Evolutionary conservation across 2,888 invertebrate species (phyloP), one percentile per base, ranked within the genome.

Genomic region (Stratiomys singularior): DNA sequence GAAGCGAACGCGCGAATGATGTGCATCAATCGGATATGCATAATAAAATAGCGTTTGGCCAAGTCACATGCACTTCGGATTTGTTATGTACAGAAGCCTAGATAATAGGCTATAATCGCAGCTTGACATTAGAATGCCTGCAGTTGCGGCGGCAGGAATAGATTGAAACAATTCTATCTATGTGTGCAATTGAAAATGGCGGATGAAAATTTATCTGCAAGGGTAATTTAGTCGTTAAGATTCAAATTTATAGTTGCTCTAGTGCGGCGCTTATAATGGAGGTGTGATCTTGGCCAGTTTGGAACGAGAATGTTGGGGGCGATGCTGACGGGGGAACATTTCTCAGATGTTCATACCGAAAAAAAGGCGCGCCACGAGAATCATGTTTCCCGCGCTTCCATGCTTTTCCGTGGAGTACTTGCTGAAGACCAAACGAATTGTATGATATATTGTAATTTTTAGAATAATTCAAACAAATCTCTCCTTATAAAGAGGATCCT

Each of bases 1-100:
- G n/a, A n/a, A 44, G 67, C 25, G 25, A 15, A 25, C 25, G 60
- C 25, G 18, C 52, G 52, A 52, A 52, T 18, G 23, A 25, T 25
- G 60, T 60, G 25, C 46, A 46, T 69, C 30, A 11, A 74, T 74
- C 74, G 74, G 74, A 74, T 74, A 74, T 74, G 74, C 74, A 74
- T 23, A 60, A 74, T 74, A 74, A 58, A 74, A 74, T 28, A 30
- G 58, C 74, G 74, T 21, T 58, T 28, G 58, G 5, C 7, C 28
- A 9, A 28, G 58, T 74, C 58, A 44, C 58, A 60, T 67, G 72
- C 56, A 44, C 21, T 30, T 44, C 18, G n/a, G 44, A 18, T 9
- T 15, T 1, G 25, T 15, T 11, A 21, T 66, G n/a, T n/a, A 47
- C 13, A n/a, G 3, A 30, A 60, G 37, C 58, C 74, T 74, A 60